phyloP scores from a whole-genome alignment of 2,888 invertebrate genomes.

The Tenthredo scrophulariae region DNA sequence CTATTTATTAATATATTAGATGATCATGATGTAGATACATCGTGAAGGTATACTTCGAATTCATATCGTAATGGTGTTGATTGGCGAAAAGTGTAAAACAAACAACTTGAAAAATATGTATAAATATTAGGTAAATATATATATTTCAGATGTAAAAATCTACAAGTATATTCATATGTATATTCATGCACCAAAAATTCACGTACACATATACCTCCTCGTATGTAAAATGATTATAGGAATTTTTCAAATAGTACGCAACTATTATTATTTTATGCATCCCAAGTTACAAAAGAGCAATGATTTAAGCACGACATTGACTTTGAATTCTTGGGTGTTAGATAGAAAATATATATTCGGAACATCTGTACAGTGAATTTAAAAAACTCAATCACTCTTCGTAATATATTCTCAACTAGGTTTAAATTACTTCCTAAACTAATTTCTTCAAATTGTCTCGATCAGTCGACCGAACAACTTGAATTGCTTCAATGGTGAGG shows the following conservation, averaged over 20 bases:
- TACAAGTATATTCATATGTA: constrained; percentile 5
- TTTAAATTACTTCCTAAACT: background rate
- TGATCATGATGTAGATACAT: background rate
- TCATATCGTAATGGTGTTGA: background rate
- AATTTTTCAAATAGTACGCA: background rate
- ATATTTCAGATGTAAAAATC: background rate
- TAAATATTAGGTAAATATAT: constrained; percentile 10
- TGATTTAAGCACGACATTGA: background rate
- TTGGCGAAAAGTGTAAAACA: background rate
- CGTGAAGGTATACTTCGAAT: constrained; percentile 1
- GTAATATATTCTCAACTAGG: background rate
- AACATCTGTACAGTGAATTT: background rate
- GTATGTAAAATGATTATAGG: background rate
- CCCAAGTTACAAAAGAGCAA: constrained; percentile 5
- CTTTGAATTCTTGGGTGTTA: background rate
- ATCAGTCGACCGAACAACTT: background rate
- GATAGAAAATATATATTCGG: background rate
- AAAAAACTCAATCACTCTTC: background rate
- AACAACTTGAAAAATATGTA: background rate
- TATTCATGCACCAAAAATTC: background rate
- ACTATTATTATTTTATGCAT: background rate
- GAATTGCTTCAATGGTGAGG: background rate
- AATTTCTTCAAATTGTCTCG: background rate
- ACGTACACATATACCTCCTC: background rate
- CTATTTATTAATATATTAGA: constrained; percentile 5